These are phyloP conservation scores for Noctua janthina DNA, from an alignment of 2,888 invertebrate genomes.

Conservation along the genomic window DNA sequence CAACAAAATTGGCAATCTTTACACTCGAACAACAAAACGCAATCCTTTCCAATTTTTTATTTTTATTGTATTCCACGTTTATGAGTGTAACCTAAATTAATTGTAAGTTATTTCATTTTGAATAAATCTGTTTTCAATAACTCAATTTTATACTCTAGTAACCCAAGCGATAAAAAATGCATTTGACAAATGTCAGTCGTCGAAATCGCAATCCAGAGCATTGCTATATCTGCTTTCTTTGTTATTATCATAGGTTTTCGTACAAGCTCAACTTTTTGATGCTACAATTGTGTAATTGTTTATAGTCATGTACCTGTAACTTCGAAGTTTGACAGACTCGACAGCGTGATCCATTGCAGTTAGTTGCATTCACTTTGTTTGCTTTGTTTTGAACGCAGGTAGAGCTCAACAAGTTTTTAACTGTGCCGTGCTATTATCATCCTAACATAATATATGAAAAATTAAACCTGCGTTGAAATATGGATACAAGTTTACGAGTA, in stretches of 20 bases:
- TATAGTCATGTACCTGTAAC: not conserved
- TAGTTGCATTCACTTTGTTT: conserved; percentile 69
- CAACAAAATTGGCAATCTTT: not conserved
- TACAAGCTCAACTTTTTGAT: conserved; percentile 6
- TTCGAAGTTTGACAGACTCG: conserved; percentile 45
- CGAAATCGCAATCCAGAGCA: conserved; percentile 25
- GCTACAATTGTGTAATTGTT: conserved; percentile 8
- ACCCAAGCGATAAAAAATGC: conserved; percentile 28
- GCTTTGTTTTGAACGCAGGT: conserved; percentile 66
- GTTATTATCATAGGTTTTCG: not conserved
- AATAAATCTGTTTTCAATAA: not conserved
- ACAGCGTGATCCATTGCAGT: conserved; percentile 56
- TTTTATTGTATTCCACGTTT: not conserved
- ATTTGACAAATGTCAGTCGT: conserved; percentile 45
- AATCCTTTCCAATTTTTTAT: not conserved
- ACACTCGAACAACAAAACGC: not conserved
- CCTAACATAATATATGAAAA: conserved; percentile 34
- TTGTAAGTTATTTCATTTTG: not conserved
- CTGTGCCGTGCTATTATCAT: conserved; percentile 47
- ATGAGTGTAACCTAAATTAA: not conserved
- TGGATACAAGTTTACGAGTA: conserved; percentile 41
- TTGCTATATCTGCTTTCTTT: conserved; percentile 16
- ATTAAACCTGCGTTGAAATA: conserved; percentile 43
- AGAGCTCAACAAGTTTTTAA: conserved; percentile 60
- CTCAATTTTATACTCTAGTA: conserved; percentile 22